Percentiles rank a stretch among this genome's conserved stretches.
Evolutionary conservation across 2,888 invertebrate genomes (phyloP).

Genomic region (Aphelenchoides bicaudatus): DNA sequence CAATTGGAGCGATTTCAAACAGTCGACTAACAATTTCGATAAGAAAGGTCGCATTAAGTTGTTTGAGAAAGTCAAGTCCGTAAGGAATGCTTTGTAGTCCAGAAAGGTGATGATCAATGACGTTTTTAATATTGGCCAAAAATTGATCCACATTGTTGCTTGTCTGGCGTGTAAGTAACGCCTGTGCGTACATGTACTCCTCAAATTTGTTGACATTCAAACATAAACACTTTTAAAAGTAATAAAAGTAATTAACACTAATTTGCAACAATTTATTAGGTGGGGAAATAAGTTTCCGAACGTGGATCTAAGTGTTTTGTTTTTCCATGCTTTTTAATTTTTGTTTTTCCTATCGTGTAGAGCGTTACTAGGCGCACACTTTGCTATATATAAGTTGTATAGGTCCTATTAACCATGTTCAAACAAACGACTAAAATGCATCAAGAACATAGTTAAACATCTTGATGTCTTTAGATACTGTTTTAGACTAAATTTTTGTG

Average conservation of each 20-base stretch:
- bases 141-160: constrained; percentile 33
- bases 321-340: too few species aligned
- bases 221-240: constrained; percentile 16
- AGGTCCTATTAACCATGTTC: too few species aligned
- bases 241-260: constrained; percentile 1
- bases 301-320: too few species aligned
- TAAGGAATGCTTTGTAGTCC: constrained; percentile 67
- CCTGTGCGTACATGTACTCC: constrained; percentile 53
- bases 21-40: constrained; percentile 61
- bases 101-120: constrained; percentile 36
- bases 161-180: constrained; percentile 54
- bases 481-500: too few species aligned
- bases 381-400: too few species aligned
- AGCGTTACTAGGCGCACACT: too few species aligned
- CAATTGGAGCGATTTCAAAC: constrained; percentile 41
- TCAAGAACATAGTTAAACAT: too few species aligned
- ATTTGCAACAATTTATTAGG: too few species aligned
- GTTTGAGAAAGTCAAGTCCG: constrained; percentile 73
- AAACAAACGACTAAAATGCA: too few species aligned
- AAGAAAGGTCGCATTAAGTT: constrained; percentile 80
- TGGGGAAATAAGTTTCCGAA: too few species aligned
- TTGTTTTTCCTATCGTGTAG: too few species aligned
- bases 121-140: constrained; percentile 54
- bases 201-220: constrained; percentile 7
- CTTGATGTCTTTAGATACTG: too few species aligned